A percentile compares a stretch with the other conserved stretches of the same genome.
phyloP scores from a whole-genome alignment of 2,113 vertebrate genomes.

The Anhinga rufa region DNA sequence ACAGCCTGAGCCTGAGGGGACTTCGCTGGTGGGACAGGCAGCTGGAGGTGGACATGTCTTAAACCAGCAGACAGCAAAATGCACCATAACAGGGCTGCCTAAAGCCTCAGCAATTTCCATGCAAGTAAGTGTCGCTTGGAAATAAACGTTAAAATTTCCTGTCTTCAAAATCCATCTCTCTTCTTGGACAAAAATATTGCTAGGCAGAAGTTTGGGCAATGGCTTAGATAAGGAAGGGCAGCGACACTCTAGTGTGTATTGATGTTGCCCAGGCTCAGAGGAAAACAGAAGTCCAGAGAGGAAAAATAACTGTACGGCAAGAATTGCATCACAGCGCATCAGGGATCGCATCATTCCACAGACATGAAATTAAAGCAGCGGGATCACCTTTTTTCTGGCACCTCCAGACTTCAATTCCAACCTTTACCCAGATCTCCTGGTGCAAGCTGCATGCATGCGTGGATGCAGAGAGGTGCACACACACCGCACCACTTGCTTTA shows the following conservation, averaged over 20 bases:
- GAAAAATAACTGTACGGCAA: neutral
- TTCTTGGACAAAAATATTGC: neutral
- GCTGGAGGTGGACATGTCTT: neutral
- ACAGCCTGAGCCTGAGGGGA: neutral
- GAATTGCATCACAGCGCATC: neutral
- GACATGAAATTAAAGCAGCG: rapidly evolving
- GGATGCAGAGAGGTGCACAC: no score
- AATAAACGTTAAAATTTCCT: neutral
- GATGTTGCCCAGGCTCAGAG: no score
- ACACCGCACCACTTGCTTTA: neutral
- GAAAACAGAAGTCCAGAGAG: neutral
- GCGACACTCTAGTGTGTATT: neutral
- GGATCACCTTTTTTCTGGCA: neutral
- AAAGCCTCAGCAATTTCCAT: neutral
- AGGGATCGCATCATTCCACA: neutral
- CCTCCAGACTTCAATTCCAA: neutral
- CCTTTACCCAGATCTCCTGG: neutral
- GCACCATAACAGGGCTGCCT: neutral
- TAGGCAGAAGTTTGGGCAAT: neutral
- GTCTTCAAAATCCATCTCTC: neutral
- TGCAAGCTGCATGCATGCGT: rapidly evolving
- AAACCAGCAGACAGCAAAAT: neutral
- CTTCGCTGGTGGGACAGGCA: neutral
- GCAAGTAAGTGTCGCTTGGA: neutral
- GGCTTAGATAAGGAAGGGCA: neutral